Evolutionary conservation across 30 jellyfish, hydroid and myxozoan species (phyloP), one percentile per base, ranked within the genome.

Genomic region (Hydra vulgaris): DNA sequence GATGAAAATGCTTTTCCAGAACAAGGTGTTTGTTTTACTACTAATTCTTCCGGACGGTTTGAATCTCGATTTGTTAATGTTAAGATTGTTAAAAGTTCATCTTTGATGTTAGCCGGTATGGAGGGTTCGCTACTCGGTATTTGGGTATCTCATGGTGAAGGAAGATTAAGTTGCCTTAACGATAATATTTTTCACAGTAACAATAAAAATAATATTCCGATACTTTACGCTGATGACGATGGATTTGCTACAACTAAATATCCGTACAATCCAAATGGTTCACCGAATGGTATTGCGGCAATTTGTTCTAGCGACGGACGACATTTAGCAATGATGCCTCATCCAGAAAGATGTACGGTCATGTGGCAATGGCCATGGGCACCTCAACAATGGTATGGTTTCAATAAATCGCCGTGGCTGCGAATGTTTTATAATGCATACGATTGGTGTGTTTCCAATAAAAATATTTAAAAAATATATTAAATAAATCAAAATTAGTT

Each of bases 141-240:
- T 55, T 85, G 95, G 95, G 85, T 90, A 15, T 95, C 97, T 17
- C 97, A 90, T 70, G 97, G 97, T 21, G 97, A 90, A 79, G 97
- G 97, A 72, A 82, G 84, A 78, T 84, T 80, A 22, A 81, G 70
- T 53, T 80, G 83, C 74, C 71, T 72, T 73, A 21, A 89, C 12
- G 95, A 84, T 18, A 25, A 74, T 26, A 27, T 53, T 26, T 71
- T 54, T 27, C 53, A 70, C 54, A 23, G 66, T 7, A 24, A 82
- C 24, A 19, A 66, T 15, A 70, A 27, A 15, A 74, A 52, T 67
- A 52, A 75, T 24, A 87, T 68, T 22, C 90, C 97, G 21, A 27
- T 90, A 26, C 95, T 93, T 21, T 90, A 81, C 70, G 94, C 83
- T 7, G 88, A 90, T 81, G 95, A 85, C 8, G 85, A 66, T 26